Base-by-base conservation (phyloP, 2,113 vertebrate genomes). In the Neogobius melanostomus region DNA sequence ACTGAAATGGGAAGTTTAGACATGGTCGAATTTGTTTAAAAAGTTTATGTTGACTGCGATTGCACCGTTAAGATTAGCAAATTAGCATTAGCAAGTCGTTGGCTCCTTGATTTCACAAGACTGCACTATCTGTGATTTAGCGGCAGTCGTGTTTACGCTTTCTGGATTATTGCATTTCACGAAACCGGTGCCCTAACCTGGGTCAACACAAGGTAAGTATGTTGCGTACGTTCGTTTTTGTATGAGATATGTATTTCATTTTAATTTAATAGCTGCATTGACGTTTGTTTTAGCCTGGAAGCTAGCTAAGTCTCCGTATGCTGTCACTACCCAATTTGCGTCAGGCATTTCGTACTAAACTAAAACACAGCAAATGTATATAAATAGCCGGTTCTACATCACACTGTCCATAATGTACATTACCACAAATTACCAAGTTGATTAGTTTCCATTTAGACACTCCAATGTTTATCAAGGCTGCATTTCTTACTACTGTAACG, bases 111-210 rank as follows among this genome's bases (percentile, higher is more conserved):
- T 86, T 81, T 80, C 67, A 43, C 43, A 6, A 61, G 79, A 70
- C 75, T 74, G 82, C 86, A 60, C 61, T 56, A 60, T 57, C 83
- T 79, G 82, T 81, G 85, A 85, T 88, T 87, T 76, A 52, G 69
- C 80, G 54, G 28, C 67, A 36, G 67, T 45, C 46, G 66, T 59
- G 71, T 36, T 44, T 56, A 50, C 12, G 10, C 67, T 6, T 68
- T 72, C 71, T 42, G 81, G 75, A 77, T 66, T 65, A 46, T 66
- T 36, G 68, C 12, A 28, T 52, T 46, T 17, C 14, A 15, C 8
- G 53, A 5, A 54, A 28, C 46, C 42, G 49, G 15, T 59, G 42
- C 12, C 69, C 48, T 67, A 43, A 45, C 72, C 81, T 47, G 63
- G 5, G 72, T 54, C 56, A 69, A 16, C 17, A 64, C 59, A 47